phyloP scores from a whole-genome alignment of 2,797 vertebrate genomes.

The Coracias cyanogaster region DNA sequence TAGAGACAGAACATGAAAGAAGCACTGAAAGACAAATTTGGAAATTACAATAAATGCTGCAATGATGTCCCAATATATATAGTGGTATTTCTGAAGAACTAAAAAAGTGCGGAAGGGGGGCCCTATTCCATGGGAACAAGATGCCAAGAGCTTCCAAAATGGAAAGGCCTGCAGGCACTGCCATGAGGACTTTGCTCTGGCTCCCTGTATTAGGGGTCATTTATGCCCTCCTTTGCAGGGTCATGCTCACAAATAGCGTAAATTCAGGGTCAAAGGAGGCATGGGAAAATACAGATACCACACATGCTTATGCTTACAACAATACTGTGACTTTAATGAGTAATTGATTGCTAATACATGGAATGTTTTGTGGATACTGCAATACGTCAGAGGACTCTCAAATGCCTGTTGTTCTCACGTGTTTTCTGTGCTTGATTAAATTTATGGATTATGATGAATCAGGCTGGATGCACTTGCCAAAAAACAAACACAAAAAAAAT shows the following conservation, averaged over 20 bases:
- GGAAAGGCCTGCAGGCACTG: not conserved
- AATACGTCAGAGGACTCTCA: not conserved
- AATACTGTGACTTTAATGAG: not conserved
- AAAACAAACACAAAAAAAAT: not conserved
- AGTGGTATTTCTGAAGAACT: not conserved
- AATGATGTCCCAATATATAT: not conserved
- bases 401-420: not conserved
- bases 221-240: not conserved
- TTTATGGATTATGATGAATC: not conserved
- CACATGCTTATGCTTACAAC: not conserved
- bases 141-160: not conserved
- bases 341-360: not conserved
- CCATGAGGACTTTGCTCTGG: not conserved
- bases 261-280: not conserved
- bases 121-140: not conserved
- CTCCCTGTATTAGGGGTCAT: not conserved
- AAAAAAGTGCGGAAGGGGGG: not conserved
- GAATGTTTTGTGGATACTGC: not conserved
- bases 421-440: not conserved
- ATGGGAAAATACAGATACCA: not conserved
- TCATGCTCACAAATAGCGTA: rapidly evolving
- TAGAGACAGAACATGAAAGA: not conserved
- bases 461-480: not conserved
- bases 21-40: not conserved
- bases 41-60: not conserved